A percentile compares a stretch with the other conserved stretches of the same genome.
Conservation (phyloP, 2,888 invertebrate genomes). For the Drepanosiphum platanoidis region DNA sequence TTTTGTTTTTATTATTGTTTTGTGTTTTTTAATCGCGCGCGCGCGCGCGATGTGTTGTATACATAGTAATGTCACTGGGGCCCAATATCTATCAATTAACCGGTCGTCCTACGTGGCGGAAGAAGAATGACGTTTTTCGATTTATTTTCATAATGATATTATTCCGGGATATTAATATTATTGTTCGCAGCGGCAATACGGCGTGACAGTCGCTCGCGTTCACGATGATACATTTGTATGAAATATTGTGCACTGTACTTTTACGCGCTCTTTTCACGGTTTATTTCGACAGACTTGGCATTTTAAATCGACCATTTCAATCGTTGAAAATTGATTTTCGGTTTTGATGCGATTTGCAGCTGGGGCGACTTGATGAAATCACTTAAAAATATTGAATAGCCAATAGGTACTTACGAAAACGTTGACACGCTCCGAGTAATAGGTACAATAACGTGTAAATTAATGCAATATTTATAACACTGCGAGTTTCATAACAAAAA, state of each 20-base stretch:
- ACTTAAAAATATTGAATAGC: no score
- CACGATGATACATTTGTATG: background rate
- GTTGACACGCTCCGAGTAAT: no score
- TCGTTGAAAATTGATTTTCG: conserved; percentile 27
- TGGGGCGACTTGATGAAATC: no score
- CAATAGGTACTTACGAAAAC: no score
- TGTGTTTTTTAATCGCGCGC: conserved; percentile 19
- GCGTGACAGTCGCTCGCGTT: background rate
- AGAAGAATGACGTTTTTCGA: conserved; percentile 43
- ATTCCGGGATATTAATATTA: conserved; percentile 32
- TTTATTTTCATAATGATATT: conserved; percentile 43
- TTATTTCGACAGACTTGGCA: background rate
- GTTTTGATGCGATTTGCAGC: no score
- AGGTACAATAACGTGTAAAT: no score
- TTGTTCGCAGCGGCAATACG: conserved; percentile 16
- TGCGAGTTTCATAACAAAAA: no score
- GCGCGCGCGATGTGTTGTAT: background rate
- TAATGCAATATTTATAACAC: no score
- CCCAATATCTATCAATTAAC: conserved; percentile 22
- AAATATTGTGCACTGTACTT: background rate
- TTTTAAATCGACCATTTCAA: conserved; percentile 30
- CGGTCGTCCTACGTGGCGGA: conserved; percentile 19
- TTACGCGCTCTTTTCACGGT: background rate
- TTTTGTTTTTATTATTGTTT: conserved; percentile 14
- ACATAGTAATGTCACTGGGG: background rate